Conservation (phyloP, 1,140 invertebrate species). For the Drusus annulatus region DNA sequence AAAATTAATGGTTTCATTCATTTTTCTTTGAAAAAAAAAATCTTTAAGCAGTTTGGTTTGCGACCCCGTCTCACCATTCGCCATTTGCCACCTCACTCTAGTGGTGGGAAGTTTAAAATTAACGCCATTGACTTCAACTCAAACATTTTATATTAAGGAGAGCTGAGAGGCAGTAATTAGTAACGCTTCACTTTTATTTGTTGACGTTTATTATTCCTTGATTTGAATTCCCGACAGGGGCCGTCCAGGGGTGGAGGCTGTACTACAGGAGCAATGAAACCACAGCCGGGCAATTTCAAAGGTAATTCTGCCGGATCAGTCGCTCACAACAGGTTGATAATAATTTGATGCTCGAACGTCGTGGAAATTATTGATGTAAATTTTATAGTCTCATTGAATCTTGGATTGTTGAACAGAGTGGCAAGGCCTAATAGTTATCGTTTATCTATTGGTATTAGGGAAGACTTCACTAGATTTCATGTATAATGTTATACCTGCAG, state of each 20-base stretch:
- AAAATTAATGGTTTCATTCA: too few relatives aligned
- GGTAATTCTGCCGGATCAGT: slow-evolving; percentile 47
- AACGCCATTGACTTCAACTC: slow-evolving; percentile 59
- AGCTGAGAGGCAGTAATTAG: slow-evolving; percentile 67
- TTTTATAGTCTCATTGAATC: too few relatives aligned
- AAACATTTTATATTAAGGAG: slow-evolving; percentile 60
- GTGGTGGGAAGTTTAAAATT: slow-evolving; percentile 58
- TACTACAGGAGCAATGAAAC: background rate
- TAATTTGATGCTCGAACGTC: too few relatives aligned
- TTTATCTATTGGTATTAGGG: too few relatives aligned
- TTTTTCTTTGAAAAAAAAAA: background rate
- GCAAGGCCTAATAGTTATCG: too few relatives aligned
- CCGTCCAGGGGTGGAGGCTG: background rate
- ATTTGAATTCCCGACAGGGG: slow-evolving; percentile 63
- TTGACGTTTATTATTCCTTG: slow-evolving; percentile 72
- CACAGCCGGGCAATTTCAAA: slow-evolving; percentile 19
- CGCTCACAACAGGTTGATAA: slow-evolving; percentile 58
- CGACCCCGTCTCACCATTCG: slow-evolving; percentile 21
- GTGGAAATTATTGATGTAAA: too few relatives aligned
- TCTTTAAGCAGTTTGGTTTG: background rate
- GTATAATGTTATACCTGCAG: too few relatives aligned
- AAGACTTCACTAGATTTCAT: too few relatives aligned
- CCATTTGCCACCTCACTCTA: slow-evolving; percentile 10
- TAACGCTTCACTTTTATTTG: slow-evolving; percentile 73
- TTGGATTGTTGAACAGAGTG: too few relatives aligned